Conservation (phyloP, 2,888 invertebrate species). For the Xylota segnis region DNA sequence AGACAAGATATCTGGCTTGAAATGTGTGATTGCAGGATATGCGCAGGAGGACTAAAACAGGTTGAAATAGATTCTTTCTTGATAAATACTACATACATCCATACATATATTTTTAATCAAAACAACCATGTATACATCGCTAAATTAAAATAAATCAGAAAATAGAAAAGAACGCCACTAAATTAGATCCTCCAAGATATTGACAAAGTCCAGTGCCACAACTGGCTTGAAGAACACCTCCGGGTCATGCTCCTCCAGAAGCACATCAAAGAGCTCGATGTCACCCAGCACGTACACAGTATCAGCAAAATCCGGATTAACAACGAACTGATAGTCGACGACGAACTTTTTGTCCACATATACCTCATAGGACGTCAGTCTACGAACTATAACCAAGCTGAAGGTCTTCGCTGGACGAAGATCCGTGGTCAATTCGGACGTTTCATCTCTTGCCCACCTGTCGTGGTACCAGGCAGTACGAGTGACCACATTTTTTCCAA, state of each 20-base stretch:
- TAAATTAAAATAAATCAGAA: neutral
- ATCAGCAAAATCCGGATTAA: constrained; percentile 86
- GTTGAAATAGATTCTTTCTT: too few relatives aligned
- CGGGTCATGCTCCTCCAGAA: constrained; percentile 40
- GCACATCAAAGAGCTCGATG: constrained; percentile 85
- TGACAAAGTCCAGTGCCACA: neutral
- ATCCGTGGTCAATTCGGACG: constrained; percentile 78
- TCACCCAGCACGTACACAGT: constrained; percentile 90
- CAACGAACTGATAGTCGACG: constrained; percentile 86
- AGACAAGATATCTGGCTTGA: too few relatives aligned
- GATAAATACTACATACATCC: too few relatives aligned
- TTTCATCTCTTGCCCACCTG: constrained; percentile 79
- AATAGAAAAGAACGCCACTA: neutral
- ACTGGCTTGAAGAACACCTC: neutral
- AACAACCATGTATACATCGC: neutral
- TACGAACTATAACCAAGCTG: constrained; percentile 79
- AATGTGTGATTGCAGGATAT: too few relatives aligned
- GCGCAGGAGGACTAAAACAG: too few relatives aligned
- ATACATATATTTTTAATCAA: neutral
- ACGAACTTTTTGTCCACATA: constrained; percentile 86
- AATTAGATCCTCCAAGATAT: neutral
- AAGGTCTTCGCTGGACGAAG: constrained; percentile 81
- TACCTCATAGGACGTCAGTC: constrained; percentile 79
- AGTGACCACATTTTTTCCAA: constrained; percentile 86
- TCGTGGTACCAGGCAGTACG: constrained; percentile 88